Base-by-base conservation (phyloP, 2,888 invertebrate genomes). In the Meghimatium bilineatum region DNA sequence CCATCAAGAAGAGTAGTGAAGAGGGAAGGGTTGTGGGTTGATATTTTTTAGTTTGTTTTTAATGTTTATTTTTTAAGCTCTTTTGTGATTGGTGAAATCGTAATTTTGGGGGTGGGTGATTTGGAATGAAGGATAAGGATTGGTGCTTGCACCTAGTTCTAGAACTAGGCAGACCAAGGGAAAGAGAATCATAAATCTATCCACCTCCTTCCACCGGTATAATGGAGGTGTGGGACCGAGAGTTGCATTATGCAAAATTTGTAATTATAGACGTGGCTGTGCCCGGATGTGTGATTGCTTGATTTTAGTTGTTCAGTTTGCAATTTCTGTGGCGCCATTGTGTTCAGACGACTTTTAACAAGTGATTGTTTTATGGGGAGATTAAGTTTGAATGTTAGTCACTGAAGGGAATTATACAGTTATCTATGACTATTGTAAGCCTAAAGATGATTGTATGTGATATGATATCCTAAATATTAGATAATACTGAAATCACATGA, bases 211-310 rank as follows among this genome's bases (percentile, higher is more conserved):
- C 63, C 52, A 12, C n/a, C 79, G 49, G 49, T 69, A 79, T 32
- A 79, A 79, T 32, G 29, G 52, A 32, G 66, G 67, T 63, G 75
- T 36, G 36, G 49, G 56, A 67, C 38, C 49, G n/a, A 29, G 52
- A 38, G 63, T 38, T 79, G 23, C 79, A 79, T 79, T 79, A 79
- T 79, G 79, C 79, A 79, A 79, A 79, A 79, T 29, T 66, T 79
- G 79, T 79, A 79, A 79, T 79, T 79, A 79, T 38, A 79, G 77
- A 77, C 66, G 38, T 17, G 23, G 63, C n/a, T 23, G 36, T 66
- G 63, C 38, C 60, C 32, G 38, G 63, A 77, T 56, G 56, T 77
- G 77, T 60, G 77, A 77, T 63, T 77, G 63, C 77, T 69, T 44
- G 49, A 66, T 66, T 79, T 79, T 49, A 49, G 67, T 67, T 49